Evolutionary conservation across 2,888 invertebrate species (phyloP).

Genomic region (Drosophila limbata): DNA sequence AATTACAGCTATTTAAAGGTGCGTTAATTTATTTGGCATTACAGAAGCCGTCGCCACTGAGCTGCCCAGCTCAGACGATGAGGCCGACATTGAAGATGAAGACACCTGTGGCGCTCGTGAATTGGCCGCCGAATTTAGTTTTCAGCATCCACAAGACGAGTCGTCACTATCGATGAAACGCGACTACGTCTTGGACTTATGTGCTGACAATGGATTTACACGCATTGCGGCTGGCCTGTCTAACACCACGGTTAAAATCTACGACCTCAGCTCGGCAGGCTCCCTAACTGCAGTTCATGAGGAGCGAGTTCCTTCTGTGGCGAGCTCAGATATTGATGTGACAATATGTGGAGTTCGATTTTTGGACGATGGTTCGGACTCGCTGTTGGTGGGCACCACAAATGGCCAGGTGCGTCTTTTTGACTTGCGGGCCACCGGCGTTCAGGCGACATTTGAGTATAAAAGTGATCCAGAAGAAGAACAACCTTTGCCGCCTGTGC

Average conservation of each 20-base stretch:
- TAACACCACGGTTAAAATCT: slow-evolving; percentile 86
- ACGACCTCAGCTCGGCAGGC: slow-evolving; percentile 85
- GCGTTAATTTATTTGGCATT: slow-evolving; percentile 9
- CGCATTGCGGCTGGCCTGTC: slow-evolving; percentile 86
- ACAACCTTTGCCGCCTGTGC: slow-evolving; percentile 54
- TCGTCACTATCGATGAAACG: slow-evolving; percentile 86
- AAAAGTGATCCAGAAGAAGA: slow-evolving; percentile 61
- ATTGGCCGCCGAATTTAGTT: slow-evolving; percentile 73
- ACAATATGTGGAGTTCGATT: slow-evolving; percentile 81
- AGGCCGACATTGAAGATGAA: slow-evolving; percentile 76
- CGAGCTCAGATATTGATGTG: neutral
- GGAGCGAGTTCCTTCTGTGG: slow-evolving; percentile 31
- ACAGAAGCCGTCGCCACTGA: slow-evolving; percentile 43
- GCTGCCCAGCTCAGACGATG: slow-evolving; percentile 65
- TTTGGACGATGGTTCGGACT: slow-evolving; percentile 73
- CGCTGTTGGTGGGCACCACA: slow-evolving; percentile 77
- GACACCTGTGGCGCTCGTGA: slow-evolving; percentile 78
- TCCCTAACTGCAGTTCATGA: slow-evolving; percentile 68
- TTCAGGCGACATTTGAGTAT: slow-evolving; percentile 81
- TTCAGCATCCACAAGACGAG: slow-evolving; percentile 85
- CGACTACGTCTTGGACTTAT: slow-evolving; percentile 88
- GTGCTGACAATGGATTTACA: slow-evolving; percentile 86
- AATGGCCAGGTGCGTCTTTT: slow-evolving; percentile 78
- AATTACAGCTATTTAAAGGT: neutral
- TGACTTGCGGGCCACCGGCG: slow-evolving; percentile 85